Conservation (phyloP, 2,113 vertebrate genomes). For the Siphamia tubifer region DNA sequence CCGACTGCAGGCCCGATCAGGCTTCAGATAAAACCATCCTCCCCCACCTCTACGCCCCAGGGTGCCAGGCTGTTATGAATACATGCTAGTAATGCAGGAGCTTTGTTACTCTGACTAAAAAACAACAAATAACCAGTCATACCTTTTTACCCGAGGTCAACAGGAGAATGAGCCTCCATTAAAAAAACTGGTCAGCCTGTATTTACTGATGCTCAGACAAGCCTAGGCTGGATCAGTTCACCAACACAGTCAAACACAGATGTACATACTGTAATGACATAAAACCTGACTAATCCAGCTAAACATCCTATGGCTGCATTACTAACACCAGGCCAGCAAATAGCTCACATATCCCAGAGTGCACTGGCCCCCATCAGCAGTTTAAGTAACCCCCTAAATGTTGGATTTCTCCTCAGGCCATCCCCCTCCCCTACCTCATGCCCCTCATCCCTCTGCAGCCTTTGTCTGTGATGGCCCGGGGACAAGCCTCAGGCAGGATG, state of each 20-base stretch:
- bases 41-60: neutral
- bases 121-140: neutral
- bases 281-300: neutral
- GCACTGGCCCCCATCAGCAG: neutral
- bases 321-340: neutral
- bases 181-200: too few relatives aligned
- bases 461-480: conserved; percentile 85
- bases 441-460: conserved; percentile 48
- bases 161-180: too few relatives aligned
- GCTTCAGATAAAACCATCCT: conserved; percentile 14
- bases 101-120: neutral
- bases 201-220: too few relatives aligned
- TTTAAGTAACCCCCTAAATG: neutral
- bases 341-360: conserved; percentile 30
- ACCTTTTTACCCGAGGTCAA: neutral
- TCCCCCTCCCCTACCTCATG: neutral
- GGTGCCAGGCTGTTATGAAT: conserved; percentile 13
- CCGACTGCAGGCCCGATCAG: conserved; percentile 36
- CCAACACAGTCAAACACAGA: too few relatives aligned
- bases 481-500: conserved; percentile 82
- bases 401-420: neutral
- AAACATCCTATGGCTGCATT: neutral
- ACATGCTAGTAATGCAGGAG: neutral
- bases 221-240: too few relatives aligned
- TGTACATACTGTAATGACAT: neutral